Percentiles rank a stretch among this genome's conserved stretches.
These are phyloP conservation scores for Yponomeuta evonymella DNA, from an alignment of 2,888 invertebrate species.

Conservation along the genomic window DNA sequence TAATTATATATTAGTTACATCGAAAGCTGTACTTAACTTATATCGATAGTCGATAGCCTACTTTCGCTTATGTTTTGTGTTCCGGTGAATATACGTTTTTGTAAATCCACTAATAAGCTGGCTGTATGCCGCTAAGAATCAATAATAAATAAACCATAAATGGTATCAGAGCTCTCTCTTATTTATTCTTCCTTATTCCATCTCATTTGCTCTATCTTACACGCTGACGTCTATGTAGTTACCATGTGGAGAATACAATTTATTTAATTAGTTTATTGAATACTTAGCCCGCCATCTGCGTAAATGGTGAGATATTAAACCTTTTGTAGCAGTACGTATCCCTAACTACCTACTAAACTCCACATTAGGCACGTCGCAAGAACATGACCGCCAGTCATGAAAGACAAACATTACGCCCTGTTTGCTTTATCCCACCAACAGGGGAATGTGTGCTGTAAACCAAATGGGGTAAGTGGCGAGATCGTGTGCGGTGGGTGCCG, in stretches of 20 bases:
- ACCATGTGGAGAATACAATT: not conserved
- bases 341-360: not conserved
- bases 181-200: no score
- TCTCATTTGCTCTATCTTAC: not conserved
- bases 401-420: not conserved
- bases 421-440: not conserved
- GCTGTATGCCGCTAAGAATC: no score
- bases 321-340: not conserved
- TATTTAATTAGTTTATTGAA: not conserved
- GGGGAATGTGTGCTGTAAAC: not conserved
- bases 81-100: no score
- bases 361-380: not conserved
- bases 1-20: no score
- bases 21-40: no score
- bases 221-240: not conserved
- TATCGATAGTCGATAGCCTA: no score
- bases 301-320: not conserved
- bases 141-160: no score
- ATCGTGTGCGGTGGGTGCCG: not conserved
- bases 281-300: not conserved
- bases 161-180: no score
- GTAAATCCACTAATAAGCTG: no score
- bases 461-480: not conserved
- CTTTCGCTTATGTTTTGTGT: no score
- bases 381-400: not conserved